Evolutionary conservation across 2,797 vertebrate species (phyloP), one percentile per base, ranked within the genome.

Genomic region (Gymnocypris eckloni): DNA sequence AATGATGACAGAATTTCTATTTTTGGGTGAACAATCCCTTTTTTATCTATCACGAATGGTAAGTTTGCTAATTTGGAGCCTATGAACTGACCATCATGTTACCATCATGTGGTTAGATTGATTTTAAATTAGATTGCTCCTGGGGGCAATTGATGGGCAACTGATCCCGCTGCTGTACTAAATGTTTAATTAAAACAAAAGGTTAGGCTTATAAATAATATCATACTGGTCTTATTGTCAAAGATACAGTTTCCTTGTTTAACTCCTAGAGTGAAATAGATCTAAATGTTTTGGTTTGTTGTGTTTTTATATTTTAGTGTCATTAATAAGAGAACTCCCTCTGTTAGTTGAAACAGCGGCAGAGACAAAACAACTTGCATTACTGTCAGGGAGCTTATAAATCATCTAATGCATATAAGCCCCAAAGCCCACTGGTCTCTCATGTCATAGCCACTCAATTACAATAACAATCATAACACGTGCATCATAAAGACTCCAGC

Each of bases 321-420:
- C 67, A 50, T 56, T 43, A 9, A 59, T 16, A 41, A 78, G 52
- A 59, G 22, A 12, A 59, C 76, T 78, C 52, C 76, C 33, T 69
- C 66, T 50, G 28, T 45, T 61, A 41, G 37, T 43, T 82, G 48
- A 81, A 15, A 81, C 13, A 7, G 25, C 18, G 12, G 50, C 22
- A 71, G 48, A 71, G 64, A 81, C 66, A 70, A 81, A 81, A 50
- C 61, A 81, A 22, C 45, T 54, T 70, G 48, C 37, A 11, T 72
- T 72, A 59, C 22, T 71, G 50, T 82, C 50, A 72, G 37, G 50
- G 50, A 82, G 67, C 67, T 28, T 81, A 72, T 72, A 82, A 59
- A 72, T 59, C 13, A 59, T 59, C 52, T 61, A 71, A 82, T 61
- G 41, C 52, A 82, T 61, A 33, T 78, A 78, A 78, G 11, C 39